Evolutionary conservation across 2,113 vertebrate genomes (phyloP).

Genomic region (Prochilodus magdalenae): DNA sequence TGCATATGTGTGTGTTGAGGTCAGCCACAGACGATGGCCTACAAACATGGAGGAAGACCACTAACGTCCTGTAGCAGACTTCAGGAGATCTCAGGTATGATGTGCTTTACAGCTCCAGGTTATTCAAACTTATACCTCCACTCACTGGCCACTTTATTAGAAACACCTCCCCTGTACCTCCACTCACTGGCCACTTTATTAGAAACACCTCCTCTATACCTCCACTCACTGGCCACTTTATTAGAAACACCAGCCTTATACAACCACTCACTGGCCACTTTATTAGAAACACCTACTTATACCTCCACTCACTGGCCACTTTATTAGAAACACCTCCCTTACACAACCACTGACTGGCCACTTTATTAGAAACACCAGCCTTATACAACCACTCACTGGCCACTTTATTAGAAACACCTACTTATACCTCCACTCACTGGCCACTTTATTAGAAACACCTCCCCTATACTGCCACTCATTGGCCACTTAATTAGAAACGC

Average conservation of each 20-base stretch:
- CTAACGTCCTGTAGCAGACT: neutral
- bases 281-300: neutral
- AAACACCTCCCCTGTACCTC: neutral
- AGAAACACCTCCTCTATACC: neutral
- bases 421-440: no score
- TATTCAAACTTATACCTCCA: no score
- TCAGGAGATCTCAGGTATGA: constrained; percentile 34
- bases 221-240: neutral
- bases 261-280: neutral
- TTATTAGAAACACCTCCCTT: no score
- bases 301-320: no score
- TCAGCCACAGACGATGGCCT: constrained; percentile 28
- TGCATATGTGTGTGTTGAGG: neutral
- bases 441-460: no score
- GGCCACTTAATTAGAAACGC: no score
- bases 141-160: neutral
- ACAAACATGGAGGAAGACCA: constrained; percentile 18
- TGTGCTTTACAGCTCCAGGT: neutral
- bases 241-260: neutral
- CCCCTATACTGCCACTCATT: no score
- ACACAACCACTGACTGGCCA: no score
- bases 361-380: no score
- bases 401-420: neutral
- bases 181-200: neutral
- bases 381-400: neutral